Percentiles rank a stretch among this genome's conserved stretches.
These are phyloP conservation scores for Progne subis DNA, from an alignment of 2,113 vertebrate species.

Conservation along the genomic window DNA sequence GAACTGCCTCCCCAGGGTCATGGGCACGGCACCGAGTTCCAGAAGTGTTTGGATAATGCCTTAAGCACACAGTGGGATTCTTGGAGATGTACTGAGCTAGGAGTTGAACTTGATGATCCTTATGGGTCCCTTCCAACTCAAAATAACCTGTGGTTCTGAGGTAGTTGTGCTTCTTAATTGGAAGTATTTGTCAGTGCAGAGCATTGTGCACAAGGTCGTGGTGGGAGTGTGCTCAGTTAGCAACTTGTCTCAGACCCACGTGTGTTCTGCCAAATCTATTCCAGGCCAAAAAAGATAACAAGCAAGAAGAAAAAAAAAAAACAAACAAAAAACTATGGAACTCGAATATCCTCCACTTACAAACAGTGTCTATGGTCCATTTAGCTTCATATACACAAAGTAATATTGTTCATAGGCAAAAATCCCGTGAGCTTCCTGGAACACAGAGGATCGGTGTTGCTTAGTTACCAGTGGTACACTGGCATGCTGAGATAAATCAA, in stretches of 20 bases:
- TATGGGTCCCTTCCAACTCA: neutral
- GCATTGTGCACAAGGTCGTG: fast-evolving
- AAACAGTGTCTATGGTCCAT: constrained; percentile 71
- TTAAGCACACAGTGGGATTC: neutral
- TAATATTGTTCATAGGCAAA: constrained; percentile 71
- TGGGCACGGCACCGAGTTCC: neutral
- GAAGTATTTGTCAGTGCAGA: neutral
- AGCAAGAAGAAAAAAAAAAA: neutral
- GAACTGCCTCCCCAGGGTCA: neutral
- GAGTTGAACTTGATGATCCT: neutral
- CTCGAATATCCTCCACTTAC: constrained; percentile 26
- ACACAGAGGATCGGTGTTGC: constrained; percentile 70
- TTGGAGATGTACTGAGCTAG: neutral
- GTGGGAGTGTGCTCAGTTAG: neutral
- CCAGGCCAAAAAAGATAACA: neutral
- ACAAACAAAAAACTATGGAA: neutral
- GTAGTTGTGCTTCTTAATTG: neutral
- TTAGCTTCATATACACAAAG: constrained; percentile 75
- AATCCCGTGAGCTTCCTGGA: constrained; percentile 69
- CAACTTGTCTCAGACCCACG: fast-evolving
- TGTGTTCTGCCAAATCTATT: neutral
- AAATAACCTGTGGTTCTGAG: neutral
- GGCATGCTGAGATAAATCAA: constrained; percentile 75
- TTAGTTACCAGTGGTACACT: constrained; percentile 68
- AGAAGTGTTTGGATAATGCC: neutral